phyloP scores from a whole-genome alignment of 2,113 vertebrate genomes.

The Micronycteris hirsuta region DNA sequence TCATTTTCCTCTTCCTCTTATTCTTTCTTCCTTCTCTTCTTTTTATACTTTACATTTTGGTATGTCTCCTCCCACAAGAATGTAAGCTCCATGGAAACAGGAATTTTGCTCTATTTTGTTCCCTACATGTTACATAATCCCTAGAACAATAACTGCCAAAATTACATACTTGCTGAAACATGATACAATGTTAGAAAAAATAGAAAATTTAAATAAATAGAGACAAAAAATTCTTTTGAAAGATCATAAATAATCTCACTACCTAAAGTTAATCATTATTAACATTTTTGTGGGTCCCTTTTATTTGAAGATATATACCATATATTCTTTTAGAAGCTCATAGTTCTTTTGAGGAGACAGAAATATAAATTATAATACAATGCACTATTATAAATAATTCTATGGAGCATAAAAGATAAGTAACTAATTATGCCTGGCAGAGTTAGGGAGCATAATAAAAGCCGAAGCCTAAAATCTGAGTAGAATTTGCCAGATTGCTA shows the following conservation, averaged over 20 bases:
- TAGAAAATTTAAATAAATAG: not conserved
- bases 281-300: not conserved
- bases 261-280: not conserved
- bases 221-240: not conserved
- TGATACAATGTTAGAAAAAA: not conserved
- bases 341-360: not conserved
- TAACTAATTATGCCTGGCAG: constrained; percentile 4
- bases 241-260: not conserved
- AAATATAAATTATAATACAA: not conserved
- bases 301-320: not conserved
- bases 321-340: not conserved
- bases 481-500: not conserved
- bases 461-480: not conserved
- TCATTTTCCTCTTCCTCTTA: not conserved
- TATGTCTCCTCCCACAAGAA: not conserved
- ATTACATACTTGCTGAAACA: not conserved
- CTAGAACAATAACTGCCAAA: not conserved
- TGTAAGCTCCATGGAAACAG: not conserved
- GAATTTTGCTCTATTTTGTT: not conserved
- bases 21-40: not conserved
- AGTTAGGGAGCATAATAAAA: not conserved
- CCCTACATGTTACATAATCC: not conserved
- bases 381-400: not conserved
- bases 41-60: not conserved
- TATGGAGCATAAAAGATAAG: not conserved